A percentile compares a stretch with the other conserved stretches of the same genome.
These are phyloP conservation scores for Papilio gigon DNA, from an alignment of 2,888 invertebrate species.

Conservation along the genomic window DNA sequence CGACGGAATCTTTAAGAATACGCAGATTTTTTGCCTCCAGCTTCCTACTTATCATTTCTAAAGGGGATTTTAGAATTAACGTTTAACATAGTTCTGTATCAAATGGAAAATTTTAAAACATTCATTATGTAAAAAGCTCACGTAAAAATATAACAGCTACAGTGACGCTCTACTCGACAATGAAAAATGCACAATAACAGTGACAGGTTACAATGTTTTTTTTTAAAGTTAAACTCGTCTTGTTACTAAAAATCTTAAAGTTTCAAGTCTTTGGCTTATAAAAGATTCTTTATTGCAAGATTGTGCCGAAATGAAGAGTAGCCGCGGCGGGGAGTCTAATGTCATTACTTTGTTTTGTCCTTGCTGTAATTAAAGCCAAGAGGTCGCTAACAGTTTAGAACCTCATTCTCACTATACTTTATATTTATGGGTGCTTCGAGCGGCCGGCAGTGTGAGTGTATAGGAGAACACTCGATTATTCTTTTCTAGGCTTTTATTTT, in stretches of 20 bases:
- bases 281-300: background rate
- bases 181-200: background rate
- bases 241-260: background rate
- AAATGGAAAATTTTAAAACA: background rate
- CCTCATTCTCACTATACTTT: background rate
- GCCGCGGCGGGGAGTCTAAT: slow-evolving; percentile 9
- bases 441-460: no score
- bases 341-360: slow-evolving; percentile 9
- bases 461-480: no score
- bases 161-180: background rate
- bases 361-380: background rate
- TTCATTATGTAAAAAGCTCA: background rate
- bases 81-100: background rate
- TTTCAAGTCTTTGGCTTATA: background rate
- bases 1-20: slow-evolving; percentile 22
- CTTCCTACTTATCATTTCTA: background rate
- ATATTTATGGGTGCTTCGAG: background rate
- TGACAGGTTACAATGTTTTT: background rate
- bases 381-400: background rate
- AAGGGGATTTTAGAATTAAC: slow-evolving; percentile 23
- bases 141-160: background rate
- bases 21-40: slow-evolving; percentile 15
- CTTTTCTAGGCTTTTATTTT: no score
- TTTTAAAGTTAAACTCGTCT: background rate
- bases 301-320: slow-evolving; percentile 5